Percentiles rank a stretch among this genome's conserved stretches.
Evolutionary conservation across 2,797 vertebrate genomes (phyloP).

Genomic region (Clarias laeviceps): DNA sequence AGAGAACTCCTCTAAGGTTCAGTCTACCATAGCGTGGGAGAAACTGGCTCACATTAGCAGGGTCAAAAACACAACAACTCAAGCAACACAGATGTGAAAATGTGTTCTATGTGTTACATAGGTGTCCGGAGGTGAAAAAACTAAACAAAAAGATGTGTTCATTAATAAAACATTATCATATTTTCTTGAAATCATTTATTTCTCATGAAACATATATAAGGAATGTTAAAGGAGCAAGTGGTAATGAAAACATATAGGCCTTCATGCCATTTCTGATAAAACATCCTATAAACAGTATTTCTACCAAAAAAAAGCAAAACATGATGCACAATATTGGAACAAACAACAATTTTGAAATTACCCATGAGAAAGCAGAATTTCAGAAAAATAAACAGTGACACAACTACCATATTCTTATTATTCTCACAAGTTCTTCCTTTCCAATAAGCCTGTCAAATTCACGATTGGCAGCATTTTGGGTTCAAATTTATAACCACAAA

Average conservation of each 20-base stretch:
- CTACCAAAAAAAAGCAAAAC: neutral
- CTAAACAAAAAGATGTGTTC: neutral
- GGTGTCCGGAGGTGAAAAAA: too few species aligned
- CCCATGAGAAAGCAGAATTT: neutral
- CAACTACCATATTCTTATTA: neutral
- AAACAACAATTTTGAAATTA: neutral
- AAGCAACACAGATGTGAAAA: neutral
- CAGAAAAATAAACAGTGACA: neutral
- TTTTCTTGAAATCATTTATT: neutral
- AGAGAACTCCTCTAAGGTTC: constrained; percentile 13
- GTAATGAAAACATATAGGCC: neutral
- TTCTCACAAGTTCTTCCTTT: neutral
- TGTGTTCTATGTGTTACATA: too few species aligned
- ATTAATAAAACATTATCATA: neutral
- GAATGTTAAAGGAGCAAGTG: neutral
- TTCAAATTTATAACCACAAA: neutral
- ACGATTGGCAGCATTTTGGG: neutral
- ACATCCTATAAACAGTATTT: neutral
- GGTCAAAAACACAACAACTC: neutral
- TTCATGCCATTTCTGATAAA: constrained; percentile 14
- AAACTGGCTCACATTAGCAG: neutral
- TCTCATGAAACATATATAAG: neutral
- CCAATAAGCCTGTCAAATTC: constrained; percentile 3
- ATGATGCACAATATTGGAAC: neutral
- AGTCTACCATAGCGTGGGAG: neutral